phyloP scores from a whole-genome alignment of 2,797 vertebrate species.

The Eulemur rubriventer region DNA sequence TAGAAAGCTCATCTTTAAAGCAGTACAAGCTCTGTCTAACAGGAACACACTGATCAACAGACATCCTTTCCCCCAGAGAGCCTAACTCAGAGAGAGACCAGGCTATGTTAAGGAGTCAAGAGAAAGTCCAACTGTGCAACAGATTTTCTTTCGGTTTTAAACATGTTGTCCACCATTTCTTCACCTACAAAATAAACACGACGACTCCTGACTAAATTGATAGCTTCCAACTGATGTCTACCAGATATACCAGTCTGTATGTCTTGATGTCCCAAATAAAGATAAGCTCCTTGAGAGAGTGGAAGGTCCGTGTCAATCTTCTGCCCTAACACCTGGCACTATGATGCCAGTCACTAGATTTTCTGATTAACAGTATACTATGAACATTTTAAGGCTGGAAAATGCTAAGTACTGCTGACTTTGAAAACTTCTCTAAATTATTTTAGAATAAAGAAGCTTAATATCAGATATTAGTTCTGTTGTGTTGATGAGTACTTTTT shows the following conservation, averaged over 20 bases:
- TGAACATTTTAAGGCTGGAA: conserved; percentile 25
- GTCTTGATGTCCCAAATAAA: neutral
- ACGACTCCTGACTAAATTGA: neutral
- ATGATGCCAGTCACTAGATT: neutral
- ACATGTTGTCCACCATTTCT: neutral
- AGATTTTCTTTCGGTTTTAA: neutral
- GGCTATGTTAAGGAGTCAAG: neutral
- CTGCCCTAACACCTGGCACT: neutral
- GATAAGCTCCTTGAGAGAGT: neutral
- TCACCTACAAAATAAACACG: neutral
- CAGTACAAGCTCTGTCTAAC: neutral
- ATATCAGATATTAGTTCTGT: neutral
- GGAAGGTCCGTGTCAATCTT: neutral
- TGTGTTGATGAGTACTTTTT: neutral
- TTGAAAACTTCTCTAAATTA: conserved; percentile 17
- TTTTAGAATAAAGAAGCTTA: conserved; percentile 4
- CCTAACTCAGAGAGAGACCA: neutral
- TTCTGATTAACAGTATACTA: neutral
- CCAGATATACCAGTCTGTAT: neutral
- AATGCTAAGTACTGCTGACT: neutral
- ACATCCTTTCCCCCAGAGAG: neutral
- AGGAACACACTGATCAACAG: neutral
- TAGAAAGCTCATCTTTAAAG: neutral
- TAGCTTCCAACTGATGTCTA: neutral
- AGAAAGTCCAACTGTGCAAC: neutral